Conservation (phyloP, 2,113 vertebrate species). For the Misgurnus mizolepis region DNA sequence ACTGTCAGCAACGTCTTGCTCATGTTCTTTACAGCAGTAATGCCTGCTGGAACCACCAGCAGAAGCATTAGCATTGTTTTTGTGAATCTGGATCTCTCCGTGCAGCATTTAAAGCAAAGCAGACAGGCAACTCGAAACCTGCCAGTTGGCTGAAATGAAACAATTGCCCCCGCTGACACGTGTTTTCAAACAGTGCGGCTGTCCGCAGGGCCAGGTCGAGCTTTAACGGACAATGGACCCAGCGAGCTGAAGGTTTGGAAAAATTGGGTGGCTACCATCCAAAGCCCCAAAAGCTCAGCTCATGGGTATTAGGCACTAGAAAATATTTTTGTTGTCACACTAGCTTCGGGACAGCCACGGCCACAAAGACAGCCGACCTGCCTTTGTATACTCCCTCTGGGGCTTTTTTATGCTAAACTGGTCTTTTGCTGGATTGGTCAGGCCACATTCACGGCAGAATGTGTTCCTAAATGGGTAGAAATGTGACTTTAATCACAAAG, state of each 20-base stretch:
- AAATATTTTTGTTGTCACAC: constrained; percentile 53
- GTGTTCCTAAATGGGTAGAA: neutral
- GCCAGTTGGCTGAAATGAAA: constrained; percentile 65
- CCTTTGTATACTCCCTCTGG: constrained; percentile 38
- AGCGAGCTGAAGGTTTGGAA: constrained; percentile 51
- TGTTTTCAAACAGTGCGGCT: constrained; percentile 60
- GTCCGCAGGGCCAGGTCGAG: neutral
- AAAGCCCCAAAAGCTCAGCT: constrained; percentile 52
- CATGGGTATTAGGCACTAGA: constrained; percentile 54
- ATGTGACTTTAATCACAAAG: neutral
- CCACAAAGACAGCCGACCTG: constrained; percentile 17
- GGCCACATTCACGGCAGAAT: constrained; percentile 14
- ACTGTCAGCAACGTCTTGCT: neutral
- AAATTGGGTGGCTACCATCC: constrained; percentile 58
- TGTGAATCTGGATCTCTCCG: constrained; percentile 64
- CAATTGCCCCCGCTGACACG: constrained; percentile 66
- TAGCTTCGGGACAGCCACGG: constrained; percentile 18
- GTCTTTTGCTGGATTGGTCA: constrained; percentile 18
- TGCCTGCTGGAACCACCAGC: constrained; percentile 52
- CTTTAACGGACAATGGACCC: constrained; percentile 51
- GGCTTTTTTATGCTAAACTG: constrained; percentile 46
- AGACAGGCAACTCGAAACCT: constrained; percentile 68
- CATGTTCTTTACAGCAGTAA: constrained; percentile 22
- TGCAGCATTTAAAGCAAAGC: constrained; percentile 67
- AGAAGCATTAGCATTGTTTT: constrained; percentile 68